phyloP scores from a whole-genome alignment of 1,140 invertebrate species.

The Dreissena polymorpha region DNA sequence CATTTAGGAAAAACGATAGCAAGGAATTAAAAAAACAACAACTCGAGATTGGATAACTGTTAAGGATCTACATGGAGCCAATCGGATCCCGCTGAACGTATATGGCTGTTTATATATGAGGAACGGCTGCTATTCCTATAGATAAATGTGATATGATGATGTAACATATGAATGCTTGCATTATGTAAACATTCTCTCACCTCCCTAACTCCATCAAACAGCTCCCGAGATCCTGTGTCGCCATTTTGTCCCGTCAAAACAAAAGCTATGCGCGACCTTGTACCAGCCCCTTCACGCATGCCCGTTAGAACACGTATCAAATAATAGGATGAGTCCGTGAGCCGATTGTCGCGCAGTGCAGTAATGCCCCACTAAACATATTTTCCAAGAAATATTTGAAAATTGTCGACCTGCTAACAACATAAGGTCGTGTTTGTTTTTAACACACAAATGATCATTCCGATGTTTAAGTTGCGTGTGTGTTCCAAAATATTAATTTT shows the following conservation, averaged over 20 bases:
- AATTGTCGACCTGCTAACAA: not conserved
- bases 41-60: no score
- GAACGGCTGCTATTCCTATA: no score
- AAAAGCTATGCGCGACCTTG: constrained; percentile 66
- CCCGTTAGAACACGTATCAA: constrained; percentile 70
- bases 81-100: no score
- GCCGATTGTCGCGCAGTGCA: constrained; percentile 66
- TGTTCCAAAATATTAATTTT: not conserved
- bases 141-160: no score
- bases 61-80: no score
- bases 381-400: not conserved
- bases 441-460: not conserved
- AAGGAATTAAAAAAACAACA: no score
- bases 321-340: constrained; percentile 65
- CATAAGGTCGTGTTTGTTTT: no score
- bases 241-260: constrained; percentile 63
- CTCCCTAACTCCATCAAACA: constrained; percentile 58
- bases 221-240: constrained; percentile 60
- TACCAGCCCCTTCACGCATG: constrained; percentile 62
- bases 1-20: no score
- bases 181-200: not conserved
- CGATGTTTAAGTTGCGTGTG: not conserved
- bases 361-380: constrained; percentile 64
- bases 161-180: no score
- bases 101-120: no score